These are phyloP conservation scores for Nycteola revayana DNA, from an alignment of 2,888 invertebrate genomes.

Conservation along the genomic window DNA sequence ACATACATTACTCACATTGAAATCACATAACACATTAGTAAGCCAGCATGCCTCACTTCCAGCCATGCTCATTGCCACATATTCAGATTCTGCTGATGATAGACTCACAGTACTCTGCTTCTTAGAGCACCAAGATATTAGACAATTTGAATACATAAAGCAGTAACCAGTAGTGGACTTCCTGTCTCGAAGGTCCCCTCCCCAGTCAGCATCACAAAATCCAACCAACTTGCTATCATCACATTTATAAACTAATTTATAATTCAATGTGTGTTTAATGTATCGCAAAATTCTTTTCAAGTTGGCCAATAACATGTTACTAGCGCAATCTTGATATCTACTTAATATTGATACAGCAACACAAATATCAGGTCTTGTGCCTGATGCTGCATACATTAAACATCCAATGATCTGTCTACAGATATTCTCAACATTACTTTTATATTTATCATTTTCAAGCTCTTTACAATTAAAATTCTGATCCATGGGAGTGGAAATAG, in stretches of 20 bases:
- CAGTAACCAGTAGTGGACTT: constrained; percentile 17
- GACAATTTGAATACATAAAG: constrained; percentile 7
- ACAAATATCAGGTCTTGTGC: constrained; percentile 14
- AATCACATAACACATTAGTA: constrained; percentile 2
- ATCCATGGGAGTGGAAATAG: constrained; percentile 16
- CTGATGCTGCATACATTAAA: constrained; percentile 11
- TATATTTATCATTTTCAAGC: constrained; percentile 2
- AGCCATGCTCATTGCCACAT: constrained; percentile 8
- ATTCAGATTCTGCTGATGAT: constrained; percentile 5
- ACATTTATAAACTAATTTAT: constrained; percentile 14
- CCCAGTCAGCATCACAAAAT: constrained; percentile 11
- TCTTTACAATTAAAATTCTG: constrained; percentile 16
- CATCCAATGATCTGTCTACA: constrained; percentile 12
- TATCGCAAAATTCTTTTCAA: constrained; percentile 21
- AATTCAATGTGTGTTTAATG: constrained; percentile 10
- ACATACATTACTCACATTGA: not conserved
- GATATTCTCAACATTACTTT: not conserved
- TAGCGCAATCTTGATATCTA: constrained; percentile 8
- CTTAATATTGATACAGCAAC: constrained; percentile 6
- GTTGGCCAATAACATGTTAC: constrained; percentile 16
- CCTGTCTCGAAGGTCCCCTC: constrained; percentile 13
- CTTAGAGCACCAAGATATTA: constrained; percentile 6
- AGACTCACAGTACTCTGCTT: constrained; percentile 2
- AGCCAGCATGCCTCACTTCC: constrained; percentile 4
- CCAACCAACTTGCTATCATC: not conserved